These are phyloP conservation scores for Hiodon alosoides DNA, from an alignment of 2,113 vertebrate genomes.

Conservation along the genomic window DNA sequence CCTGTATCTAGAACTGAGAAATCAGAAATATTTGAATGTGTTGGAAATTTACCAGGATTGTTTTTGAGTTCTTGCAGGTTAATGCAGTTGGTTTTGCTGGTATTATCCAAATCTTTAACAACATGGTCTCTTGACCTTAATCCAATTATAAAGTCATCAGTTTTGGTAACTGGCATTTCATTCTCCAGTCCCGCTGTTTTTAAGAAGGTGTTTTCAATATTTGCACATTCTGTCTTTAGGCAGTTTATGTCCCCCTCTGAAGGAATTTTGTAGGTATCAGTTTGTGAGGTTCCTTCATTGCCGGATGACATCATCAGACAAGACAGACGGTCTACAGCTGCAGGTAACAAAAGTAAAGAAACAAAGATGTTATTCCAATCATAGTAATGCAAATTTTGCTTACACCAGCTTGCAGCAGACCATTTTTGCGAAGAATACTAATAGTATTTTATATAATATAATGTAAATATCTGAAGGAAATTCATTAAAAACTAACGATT, in stretches of 20 bases:
- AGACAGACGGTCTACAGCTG: constrained; percentile 70
- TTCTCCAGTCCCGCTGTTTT: constrained; percentile 10
- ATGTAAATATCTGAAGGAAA: no score
- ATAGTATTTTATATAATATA: no score
- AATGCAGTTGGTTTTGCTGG: no score
- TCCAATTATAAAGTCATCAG: no score
- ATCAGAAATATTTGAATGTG: no score
- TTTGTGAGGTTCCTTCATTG: constrained; percentile 40
- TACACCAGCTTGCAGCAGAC: background rate
- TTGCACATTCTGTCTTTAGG: constrained; percentile 27
- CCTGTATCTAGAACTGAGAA: no score
- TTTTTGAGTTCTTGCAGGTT: no score
- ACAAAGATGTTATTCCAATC: background rate
- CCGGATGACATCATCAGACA: constrained; percentile 56
- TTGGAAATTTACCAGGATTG: no score
- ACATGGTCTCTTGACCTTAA: no score
- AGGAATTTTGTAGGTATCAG: constrained; percentile 35
- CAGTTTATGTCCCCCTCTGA: constrained; percentile 28
- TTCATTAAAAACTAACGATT: no score
- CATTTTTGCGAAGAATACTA: background rate
- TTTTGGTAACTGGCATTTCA: no score
- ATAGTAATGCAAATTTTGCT: background rate
- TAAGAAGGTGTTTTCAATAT: background rate
- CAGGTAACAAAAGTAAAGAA: constrained; percentile 23
- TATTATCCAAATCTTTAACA: no score